Percentiles rank a stretch among this genome's conserved stretches.
These are phyloP conservation scores for Machimus atricapillus DNA, from an alignment of 2,888 invertebrate species.

Conservation along the genomic window DNA sequence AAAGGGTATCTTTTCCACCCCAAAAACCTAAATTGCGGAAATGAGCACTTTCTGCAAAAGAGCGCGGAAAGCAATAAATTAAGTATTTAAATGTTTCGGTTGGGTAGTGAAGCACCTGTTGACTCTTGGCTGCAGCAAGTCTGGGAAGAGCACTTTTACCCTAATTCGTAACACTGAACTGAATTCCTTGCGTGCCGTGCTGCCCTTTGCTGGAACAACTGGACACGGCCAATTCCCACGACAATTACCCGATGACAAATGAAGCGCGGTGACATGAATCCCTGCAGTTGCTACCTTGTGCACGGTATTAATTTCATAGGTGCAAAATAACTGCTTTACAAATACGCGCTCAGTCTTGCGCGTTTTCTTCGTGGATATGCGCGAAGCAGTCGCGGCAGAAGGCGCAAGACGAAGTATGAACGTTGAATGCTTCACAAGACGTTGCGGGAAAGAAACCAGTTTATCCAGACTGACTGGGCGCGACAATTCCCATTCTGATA, in stretches of 20 bases:
- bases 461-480: not conserved
- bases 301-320: conserved; percentile 6
- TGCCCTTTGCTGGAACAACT: not conserved
- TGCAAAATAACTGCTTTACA: not conserved
- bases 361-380: not conserved
- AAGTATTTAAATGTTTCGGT: not conserved
- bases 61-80: not conserved
- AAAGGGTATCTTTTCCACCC: not conserved
- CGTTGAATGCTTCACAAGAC: not conserved
- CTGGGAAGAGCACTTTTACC: not conserved
- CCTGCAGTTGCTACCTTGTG: conserved; percentile 1
- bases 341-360: not conserved
- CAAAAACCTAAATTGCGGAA: not conserved
- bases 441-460: not conserved
- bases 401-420: not conserved
- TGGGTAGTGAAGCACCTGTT: not conserved
- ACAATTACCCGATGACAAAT: conserved; percentile 13
- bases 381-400: not conserved
- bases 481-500: not conserved
- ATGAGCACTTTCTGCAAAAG: not conserved
- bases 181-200: not conserved
- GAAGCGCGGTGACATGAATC: conserved; percentile 21
- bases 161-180: conserved; percentile 12
- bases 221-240: conserved; percentile 6
- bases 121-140: not conserved